Base-by-base conservation (phyloP, 2,888 invertebrate species). In the Lochmaea crataegi region DNA sequence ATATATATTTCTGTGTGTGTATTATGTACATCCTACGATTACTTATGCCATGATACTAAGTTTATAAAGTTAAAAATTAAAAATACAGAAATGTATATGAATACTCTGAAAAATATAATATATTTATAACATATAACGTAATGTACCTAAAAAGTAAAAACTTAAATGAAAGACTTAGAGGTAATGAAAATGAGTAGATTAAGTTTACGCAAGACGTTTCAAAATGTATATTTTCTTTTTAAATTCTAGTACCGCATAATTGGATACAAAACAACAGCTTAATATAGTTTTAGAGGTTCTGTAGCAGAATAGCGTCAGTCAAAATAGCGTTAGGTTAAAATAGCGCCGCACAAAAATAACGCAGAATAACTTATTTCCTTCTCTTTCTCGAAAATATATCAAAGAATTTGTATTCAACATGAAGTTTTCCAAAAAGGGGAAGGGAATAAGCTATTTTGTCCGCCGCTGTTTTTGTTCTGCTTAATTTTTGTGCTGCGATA, bases 101-200 rank as follows among this genome's bases (percentile, higher is more conserved):
- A 86, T 85, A 86, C 86, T 86, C 84, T 85, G 85, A 82, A 85
- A 83, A 86, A 85, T 83, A 83, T 83, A 82, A 82, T 80, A 80
- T 83, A 78, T 82, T 81, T 82, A 81, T 82, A 83, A 73, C 56
- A 64, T 75, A 71, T 73, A 65, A 63, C 68, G 65, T 71, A 73
- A 60, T 63, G 67, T 72, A 71, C 48, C 61, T 76, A 75, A 72
- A 75, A 12, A 66, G 60, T 58, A 76, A 73, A 72, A 78, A 74
- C 76, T 73, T 76, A 81, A 77, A 82, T 81, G 81, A 81, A 83
- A 82, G 80, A 81, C 81, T 79, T 77, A 81, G 82, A 83, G 82
- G 82, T 82, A 83, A 83, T 83, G 81, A 81, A 65, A 81, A 81
- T 81, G 80, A 82, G 79, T 79, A 77, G 74, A 77, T 78, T 72